Base-by-base conservation (phyloP, 2,113 vertebrate species). In the Rhombomys opimus region DNA sequence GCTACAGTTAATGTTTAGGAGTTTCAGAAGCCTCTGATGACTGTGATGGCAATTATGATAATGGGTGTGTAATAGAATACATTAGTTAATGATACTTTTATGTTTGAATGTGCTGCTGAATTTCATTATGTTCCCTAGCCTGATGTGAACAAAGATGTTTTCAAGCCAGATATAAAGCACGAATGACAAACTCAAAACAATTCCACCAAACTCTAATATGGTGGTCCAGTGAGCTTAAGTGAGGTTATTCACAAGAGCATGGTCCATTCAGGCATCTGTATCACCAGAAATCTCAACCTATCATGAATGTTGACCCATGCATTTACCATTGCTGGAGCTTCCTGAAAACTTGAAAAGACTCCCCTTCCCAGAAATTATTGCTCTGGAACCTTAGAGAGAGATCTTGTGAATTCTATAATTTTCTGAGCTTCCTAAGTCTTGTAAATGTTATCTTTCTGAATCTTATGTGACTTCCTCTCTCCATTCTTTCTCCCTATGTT, bases 1-100 rank as follows among this genome's bases (percentile, higher is more conserved):
- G 65, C 2, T 0, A 73, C 7, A 73, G 63, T 4, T 93, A 81
- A 20, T 70, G 54, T 89, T 92, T 57, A 94, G 15, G 32, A 94
- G 50, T 18, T 1, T 0, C 3, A 3, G 38, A 85, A 61, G 0
- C 32, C 41, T 25, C 67, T 93, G 93, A 87, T 15, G 52, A 15
- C 50, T 95, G 4, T 72, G 11, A 54, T 94, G 23, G 11, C 35
- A 94, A 59, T 91, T 96, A 30, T 87, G 35, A 32, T 84, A 61
- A 72, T 84, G 59, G 86, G 3, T 75, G 22, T 73, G 1, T 70
- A 54, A 59, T 68, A 65, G 18, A 72, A 90, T 57, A 59, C 27
- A 81, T 76, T 57, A 14, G 35, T 82, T 80, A 81, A 86, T 38
- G 4, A 22, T 0, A 77, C 41, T 27, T 93, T 81, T 41, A 73